Conservation (phyloP, 2,113 vertebrate genomes). For the Brachyhypopomus gauderio region DNA sequence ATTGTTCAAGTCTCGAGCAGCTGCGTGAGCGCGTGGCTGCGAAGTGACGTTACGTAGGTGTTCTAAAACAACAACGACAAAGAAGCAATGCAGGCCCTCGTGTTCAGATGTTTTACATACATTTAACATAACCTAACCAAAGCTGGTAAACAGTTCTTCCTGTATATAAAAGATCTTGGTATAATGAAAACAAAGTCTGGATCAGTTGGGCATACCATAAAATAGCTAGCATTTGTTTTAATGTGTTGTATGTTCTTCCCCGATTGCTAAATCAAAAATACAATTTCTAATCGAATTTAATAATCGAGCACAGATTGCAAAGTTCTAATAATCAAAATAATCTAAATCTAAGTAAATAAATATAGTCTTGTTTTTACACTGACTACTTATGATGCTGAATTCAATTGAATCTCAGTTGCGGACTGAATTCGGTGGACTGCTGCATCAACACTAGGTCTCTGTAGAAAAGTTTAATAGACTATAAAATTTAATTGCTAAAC, state of each 20-base stretch:
- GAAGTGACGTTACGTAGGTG: too few species aligned
- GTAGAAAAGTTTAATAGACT: constrained; percentile 76
- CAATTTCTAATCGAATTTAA: neutral
- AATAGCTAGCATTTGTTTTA: neutral
- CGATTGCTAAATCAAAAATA: neutral
- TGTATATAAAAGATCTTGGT: too few species aligned
- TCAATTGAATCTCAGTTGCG: neutral
- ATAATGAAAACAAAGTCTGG: neutral
- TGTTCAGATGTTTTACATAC: too few species aligned
- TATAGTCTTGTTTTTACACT: neutral
- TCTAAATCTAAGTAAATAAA: constrained; percentile 1
- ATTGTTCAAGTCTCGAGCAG: neutral
- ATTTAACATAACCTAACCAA: too few species aligned
- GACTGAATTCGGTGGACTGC: constrained; percentile 49
- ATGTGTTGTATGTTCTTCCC: neutral
- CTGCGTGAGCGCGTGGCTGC: neutral
- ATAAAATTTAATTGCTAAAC: constrained; percentile 77
- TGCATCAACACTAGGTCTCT: constrained; percentile 45
- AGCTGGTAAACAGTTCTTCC: too few species aligned
- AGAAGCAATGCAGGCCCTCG: too few species aligned
- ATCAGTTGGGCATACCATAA: neutral
- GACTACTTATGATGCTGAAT: constrained; percentile 4
- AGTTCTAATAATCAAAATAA: too few species aligned
- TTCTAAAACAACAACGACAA: too few species aligned
- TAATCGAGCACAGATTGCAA: neutral